phyloP scores from a whole-genome alignment of 2,888 invertebrate species.

The Noctua janthina region DNA sequence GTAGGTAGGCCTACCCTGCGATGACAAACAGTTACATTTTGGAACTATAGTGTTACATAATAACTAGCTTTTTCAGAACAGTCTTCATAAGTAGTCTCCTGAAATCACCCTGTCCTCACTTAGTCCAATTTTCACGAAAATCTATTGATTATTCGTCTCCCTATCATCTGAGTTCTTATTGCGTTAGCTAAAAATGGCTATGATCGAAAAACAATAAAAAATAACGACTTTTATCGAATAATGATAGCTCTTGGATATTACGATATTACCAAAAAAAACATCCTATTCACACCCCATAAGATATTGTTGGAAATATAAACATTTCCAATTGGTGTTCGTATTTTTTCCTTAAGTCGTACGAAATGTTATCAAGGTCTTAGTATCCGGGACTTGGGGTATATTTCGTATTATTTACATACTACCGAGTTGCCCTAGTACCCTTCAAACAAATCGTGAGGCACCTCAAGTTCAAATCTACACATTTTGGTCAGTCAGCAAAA shows the following conservation, averaged over 20 bases:
- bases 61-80: background rate
- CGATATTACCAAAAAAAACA: background rate
- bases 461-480: background rate
- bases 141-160: background rate
- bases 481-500: background rate
- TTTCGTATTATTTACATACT: background rate
- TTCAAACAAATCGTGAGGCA: background rate
- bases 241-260: background rate
- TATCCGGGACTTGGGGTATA: background rate
- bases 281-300: background rate
- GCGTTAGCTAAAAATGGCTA: constrained; percentile 3
- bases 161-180: background rate
- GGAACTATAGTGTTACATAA: background rate
- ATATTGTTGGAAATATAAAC: background rate
- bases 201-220: constrained; percentile 11
- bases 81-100: background rate
- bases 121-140: background rate
- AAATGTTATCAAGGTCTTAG: background rate
- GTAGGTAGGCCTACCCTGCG: background rate
- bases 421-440: background rate
- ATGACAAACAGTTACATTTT: background rate
- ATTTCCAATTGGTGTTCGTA: background rate
- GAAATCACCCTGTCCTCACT: background rate
- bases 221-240: background rate
- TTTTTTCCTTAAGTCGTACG: background rate